Percentiles rank a stretch among this genome's conserved stretches.
Evolutionary conservation across 92 coral and sea anemone species (phyloP).

Genomic region (Isaurus tuberculatus): DNA sequence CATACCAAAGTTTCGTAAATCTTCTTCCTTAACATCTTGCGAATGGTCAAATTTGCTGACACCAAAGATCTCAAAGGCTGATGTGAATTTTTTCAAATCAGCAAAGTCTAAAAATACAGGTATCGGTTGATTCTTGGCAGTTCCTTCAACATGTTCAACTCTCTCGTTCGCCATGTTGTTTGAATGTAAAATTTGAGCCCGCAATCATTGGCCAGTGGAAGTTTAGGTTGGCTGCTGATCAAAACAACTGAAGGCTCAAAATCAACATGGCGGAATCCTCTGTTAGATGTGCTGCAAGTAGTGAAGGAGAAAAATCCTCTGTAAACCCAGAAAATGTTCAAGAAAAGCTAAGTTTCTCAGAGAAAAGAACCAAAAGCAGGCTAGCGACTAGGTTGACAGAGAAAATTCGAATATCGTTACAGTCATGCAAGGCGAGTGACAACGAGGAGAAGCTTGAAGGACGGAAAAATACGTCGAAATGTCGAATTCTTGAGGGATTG

Average conservation of each 20-base stretch:
- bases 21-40: conserved; percentile 56
- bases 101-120: conserved; percentile 47
- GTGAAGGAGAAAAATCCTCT: conserved; percentile 23
- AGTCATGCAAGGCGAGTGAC: conserved; percentile 60
- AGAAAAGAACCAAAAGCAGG: conserved; percentile 68
- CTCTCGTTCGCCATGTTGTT: conserved; percentile 41
- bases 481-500: conserved; percentile 67
- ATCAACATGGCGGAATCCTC: conserved; percentile 50
- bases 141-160: conserved; percentile 22
- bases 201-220: conserved; percentile 37
- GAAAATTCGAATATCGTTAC: conserved; percentile 61
- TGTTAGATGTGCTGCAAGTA: conserved; percentile 41
- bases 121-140: conserved; percentile 43
- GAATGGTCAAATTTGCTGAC: conserved; percentile 65
- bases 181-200: conserved; percentile 36
- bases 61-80: conserved; percentile 53
- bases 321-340: conserved; percentile 41
- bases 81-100: conserved; percentile 39
- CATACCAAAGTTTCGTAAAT: conserved; percentile 61
- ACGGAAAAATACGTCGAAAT: conserved; percentile 51
- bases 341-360: conserved; percentile 67
- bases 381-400: conserved; percentile 60
- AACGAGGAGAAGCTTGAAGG: conserved; percentile 73
- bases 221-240: conserved; percentile 46
- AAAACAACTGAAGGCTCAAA: conserved; percentile 37